A percentile compares a stretch with the other conserved stretches of the same genome.
Evolutionary conservation across 1,140 invertebrate genomes (phyloP).

Genomic region (Zeugodacus cucurbitae): DNA sequence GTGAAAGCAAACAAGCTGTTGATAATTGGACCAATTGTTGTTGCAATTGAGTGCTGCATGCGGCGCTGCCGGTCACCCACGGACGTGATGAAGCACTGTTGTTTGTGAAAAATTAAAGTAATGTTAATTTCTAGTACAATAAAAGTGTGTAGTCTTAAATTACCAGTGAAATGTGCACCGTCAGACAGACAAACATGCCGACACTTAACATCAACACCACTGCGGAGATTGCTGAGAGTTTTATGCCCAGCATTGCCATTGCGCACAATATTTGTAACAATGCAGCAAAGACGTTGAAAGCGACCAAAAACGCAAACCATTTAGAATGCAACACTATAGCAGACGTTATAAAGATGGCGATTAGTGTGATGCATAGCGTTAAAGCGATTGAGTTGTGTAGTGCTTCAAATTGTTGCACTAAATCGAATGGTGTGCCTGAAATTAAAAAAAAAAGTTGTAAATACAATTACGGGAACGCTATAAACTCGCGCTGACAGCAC

Average conservation of each 20-base stretch:
- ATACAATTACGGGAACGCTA: not conserved
- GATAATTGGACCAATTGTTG: slow-evolving; percentile 87
- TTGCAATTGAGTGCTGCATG: slow-evolving; percentile 81
- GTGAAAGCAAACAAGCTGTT: no score
- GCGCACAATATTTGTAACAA: slow-evolving; percentile 67
- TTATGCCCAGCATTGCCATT: slow-evolving; percentile 87
- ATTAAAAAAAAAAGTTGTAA: no score
- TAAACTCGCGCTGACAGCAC: slow-evolving; percentile 86
- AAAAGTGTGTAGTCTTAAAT: slow-evolving; percentile 62
- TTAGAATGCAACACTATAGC: no score
- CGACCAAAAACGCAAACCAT: no score
- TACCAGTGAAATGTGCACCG: slow-evolving; percentile 86
- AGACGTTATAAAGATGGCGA: no score
- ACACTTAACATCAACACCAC: slow-evolving; percentile 89
- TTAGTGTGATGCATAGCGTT: slow-evolving; percentile 63
- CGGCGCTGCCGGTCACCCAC: slow-evolving; percentile 85
- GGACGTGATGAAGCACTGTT: slow-evolving; percentile 88
- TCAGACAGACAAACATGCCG: slow-evolving; percentile 90
- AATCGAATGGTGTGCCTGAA: no score
- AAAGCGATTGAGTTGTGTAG: slow-evolving; percentile 81
- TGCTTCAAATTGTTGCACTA: slow-evolving; percentile 72
- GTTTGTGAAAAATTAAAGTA: slow-evolving; percentile 36
- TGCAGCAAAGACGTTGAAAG: no score
- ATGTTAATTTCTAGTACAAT: not conserved
- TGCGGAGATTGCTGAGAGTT: slow-evolving; percentile 89